phyloP scores from a whole-genome alignment of 2,797 vertebrate genomes.

The Sebastes kiyomatsui region DNA sequence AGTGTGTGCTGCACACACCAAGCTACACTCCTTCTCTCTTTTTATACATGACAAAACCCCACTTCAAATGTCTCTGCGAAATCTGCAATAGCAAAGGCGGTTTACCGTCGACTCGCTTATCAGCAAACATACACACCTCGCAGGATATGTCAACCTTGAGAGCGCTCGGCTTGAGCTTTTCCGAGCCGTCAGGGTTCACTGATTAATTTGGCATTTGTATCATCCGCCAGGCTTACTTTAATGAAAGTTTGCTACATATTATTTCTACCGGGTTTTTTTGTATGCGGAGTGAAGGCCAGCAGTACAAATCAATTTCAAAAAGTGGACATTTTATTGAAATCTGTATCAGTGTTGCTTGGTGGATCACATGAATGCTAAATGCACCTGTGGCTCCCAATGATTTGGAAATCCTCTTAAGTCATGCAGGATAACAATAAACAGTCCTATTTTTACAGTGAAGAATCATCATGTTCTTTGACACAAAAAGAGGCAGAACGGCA shows the following conservation, averaged over 20 bases:
- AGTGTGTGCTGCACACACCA: background rate
- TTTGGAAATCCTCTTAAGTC: conserved; percentile 24
- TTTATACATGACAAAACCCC: background rate
- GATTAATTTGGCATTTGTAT: conserved; percentile 49
- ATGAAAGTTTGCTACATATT: conserved; percentile 34
- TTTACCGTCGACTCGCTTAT: conserved; percentile 43
- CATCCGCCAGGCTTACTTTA: conserved; percentile 21
- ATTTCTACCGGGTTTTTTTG: conserved; percentile 15
- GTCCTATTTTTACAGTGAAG: background rate
- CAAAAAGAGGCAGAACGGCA: background rate
- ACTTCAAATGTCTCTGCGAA: conserved; percentile 16
- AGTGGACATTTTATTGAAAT: conserved; percentile 48
- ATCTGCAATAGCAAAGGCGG: conserved; percentile 23
- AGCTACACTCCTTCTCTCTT: background rate
- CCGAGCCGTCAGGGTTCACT: conserved; percentile 25
- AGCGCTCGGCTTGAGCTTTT: conserved; percentile 29
- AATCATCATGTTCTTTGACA: background rate
- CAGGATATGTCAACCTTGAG: conserved; percentile 36
- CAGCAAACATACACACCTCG: conserved; percentile 38
- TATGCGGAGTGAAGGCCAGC: background rate
- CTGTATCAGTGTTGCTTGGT: conserved; percentile 5
- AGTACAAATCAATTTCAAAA: conserved; percentile 35
- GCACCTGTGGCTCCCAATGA: background rate
- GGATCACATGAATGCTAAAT: conserved; percentile 34
- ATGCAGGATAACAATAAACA: background rate